phyloP scores from a whole-genome alignment of 2,113 vertebrate genomes.

The Hylia prasina region DNA sequence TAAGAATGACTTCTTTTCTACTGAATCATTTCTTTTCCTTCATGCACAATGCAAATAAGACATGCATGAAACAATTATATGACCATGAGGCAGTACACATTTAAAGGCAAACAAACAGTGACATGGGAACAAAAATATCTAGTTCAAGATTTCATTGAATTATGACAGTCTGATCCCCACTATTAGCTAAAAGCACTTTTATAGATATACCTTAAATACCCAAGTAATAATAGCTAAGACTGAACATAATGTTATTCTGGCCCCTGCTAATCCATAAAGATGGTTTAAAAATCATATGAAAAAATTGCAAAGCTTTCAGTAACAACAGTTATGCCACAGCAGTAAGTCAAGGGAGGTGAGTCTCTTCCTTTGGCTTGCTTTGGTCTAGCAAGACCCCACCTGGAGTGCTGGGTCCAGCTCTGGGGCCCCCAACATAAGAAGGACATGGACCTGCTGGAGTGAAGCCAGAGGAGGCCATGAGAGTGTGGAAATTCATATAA shows the following conservation, averaged over 20 bases:
- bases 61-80: not conserved
- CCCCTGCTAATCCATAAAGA: not conserved
- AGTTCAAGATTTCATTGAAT: not conserved
- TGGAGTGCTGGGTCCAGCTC: not conserved
- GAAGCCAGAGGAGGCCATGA: not conserved
- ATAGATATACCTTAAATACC: not conserved
- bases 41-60: not conserved
- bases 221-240: not conserved
- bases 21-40: not conserved
- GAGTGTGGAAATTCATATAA: not conserved
- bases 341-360: accelerated
- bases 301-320: not conserved
- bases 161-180: not conserved
- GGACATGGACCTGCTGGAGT: not conserved
- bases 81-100: not conserved
- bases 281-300: not conserved
- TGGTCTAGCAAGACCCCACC: not conserved
- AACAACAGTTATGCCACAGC: not conserved
- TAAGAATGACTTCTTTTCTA: not conserved
- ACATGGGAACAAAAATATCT: not conserved
- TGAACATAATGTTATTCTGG: not conserved
- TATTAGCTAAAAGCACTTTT: not conserved
- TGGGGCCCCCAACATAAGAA: not conserved
- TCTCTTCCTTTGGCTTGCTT: not conserved
- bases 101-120: not conserved